Evolutionary conservation across 2,113 vertebrate genomes (phyloP), one percentile per base, ranked within the genome.

Genomic region (Poeciliopsis retropinna): DNA sequence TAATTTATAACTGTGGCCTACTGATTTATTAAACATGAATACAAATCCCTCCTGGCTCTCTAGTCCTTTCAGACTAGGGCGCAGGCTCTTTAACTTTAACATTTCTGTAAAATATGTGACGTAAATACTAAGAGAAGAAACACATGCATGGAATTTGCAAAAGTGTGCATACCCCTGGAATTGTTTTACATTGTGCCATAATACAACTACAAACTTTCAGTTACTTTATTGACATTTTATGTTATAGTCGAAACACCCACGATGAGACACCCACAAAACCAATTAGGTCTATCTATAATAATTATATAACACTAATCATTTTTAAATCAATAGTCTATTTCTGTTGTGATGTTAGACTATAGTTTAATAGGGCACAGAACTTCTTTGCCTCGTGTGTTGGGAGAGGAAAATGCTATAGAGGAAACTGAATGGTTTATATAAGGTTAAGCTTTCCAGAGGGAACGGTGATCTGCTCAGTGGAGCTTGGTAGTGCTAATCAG

Each of bases 401-500:
- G 5, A 73, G 54, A 44, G n/a, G 67, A 57, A 64, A 12, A 44
- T 4, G 31, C 15, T 17, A 14, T 37, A 19, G 3, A 12, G 39
- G 62, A 2, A 2, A 73, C 2, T 12, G 4, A 70, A 64, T n/a
- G 1, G 1, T 74, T 74, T 70, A 61, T 8, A 61, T 27, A 17
- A 34, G 63, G 30, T 63, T 9, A n/a, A 5, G 37, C 32, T 78
- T 78, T 72, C 72, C 76, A 63, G 31, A 64, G 41, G 65, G 69
- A 78, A 62, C 3, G 3, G 0, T 15, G 44, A 78, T 54, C 60
- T 73, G 41, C 28, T 74, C 37, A 51, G 71, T 54, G 67, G 17
- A 75, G 70, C 74, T 75, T 30, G 41, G 32, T 67, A 34, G 25
- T 47, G 57, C 60, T 70, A 85, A 88, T 88, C 84, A 73, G 65